Evolutionary conservation across 2,888 invertebrate genomes (phyloP), one percentile per base, ranked within the genome.

Genomic region (Sphinx pinastri): DNA sequence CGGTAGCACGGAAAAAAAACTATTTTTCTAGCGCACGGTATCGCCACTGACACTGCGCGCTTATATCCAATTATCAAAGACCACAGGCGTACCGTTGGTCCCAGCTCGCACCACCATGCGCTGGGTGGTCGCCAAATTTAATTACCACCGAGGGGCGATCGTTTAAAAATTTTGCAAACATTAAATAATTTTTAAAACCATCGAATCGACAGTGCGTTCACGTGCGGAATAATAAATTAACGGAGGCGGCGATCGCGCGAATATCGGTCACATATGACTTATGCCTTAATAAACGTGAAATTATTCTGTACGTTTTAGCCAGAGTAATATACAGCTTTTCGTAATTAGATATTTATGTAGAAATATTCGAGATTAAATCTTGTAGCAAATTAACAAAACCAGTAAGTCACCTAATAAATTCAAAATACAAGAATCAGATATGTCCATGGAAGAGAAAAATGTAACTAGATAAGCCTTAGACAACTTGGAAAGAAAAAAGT

Each of bases 91-190:
- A 12, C 49, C 63, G 63, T 60, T 60, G 45, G 60, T 7, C 63
- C 49, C 8, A 19, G 19, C 13, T 25, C 19, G 47, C 19, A 19
- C 63, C 19, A 63, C 63, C 63, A 49, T 13, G 13, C 16, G 58
- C 81, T 86, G 89, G 88, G 89, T 90, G 91, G 92, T 90, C 92
- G 87, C 84, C 83, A 81, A 83, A 78, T 85, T 89, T 92, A 92
- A 94, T 94, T 93, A 92, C 90, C 91, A 88, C 87, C 88, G 79
- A 88, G 87, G 84, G 84, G 86, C 88, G 88, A 90, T 88, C 89
- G 88, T 92, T 91, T 92, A 91, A 89, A 84, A 91, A 91, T 90
- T 92, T 93, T 82, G 87, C 90, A 90, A 93, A 92, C 90, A 90
- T 92, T 88, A 88, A 90, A 89, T 88, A 89, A 87, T 89, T 90